These are phyloP conservation scores for Carcharodon carcharias DNA, from an alignment of 2,797 vertebrate species.

Conservation along the genomic window DNA sequence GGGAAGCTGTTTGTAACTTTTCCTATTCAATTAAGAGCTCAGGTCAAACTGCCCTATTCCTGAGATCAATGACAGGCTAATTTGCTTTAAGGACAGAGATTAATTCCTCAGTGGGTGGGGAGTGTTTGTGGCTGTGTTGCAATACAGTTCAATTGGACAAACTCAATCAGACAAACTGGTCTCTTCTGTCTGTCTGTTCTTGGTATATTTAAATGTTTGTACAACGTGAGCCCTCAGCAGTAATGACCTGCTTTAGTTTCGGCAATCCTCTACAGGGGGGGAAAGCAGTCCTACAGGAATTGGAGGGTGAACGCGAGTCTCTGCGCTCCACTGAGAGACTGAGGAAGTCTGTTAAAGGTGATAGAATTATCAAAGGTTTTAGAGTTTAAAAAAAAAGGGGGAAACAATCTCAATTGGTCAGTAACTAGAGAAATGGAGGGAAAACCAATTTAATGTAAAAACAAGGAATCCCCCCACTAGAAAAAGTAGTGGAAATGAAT, in stretches of 20 bases:
- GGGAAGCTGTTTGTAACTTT: too few relatives aligned
- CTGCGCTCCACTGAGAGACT: not conserved
- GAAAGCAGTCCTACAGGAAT: not conserved
- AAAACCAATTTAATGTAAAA: not conserved
- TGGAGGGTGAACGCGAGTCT: not conserved
- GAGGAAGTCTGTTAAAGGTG: not conserved
- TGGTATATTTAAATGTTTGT: not conserved
- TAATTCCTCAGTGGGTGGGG: not conserved
- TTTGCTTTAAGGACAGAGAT: not conserved
- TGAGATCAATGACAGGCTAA: not conserved
- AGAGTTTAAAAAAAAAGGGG: not conserved
- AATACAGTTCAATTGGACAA: not conserved
- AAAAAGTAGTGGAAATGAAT: not conserved
- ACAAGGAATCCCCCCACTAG: not conserved
- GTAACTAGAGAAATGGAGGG: not conserved
- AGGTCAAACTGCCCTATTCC: not conserved
- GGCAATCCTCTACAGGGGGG: not conserved
- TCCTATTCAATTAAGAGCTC: not conserved
- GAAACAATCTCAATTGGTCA: not conserved
- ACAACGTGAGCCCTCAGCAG: not conserved
- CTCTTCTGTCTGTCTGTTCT: too few relatives aligned
- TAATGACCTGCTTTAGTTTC: not conserved
- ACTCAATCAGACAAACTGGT: not conserved
- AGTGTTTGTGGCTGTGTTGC: not conserved
- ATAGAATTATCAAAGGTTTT: not conserved